Conservation (phyloP, 1,140 invertebrate genomes). For the Ooceraea biroi region DNA sequence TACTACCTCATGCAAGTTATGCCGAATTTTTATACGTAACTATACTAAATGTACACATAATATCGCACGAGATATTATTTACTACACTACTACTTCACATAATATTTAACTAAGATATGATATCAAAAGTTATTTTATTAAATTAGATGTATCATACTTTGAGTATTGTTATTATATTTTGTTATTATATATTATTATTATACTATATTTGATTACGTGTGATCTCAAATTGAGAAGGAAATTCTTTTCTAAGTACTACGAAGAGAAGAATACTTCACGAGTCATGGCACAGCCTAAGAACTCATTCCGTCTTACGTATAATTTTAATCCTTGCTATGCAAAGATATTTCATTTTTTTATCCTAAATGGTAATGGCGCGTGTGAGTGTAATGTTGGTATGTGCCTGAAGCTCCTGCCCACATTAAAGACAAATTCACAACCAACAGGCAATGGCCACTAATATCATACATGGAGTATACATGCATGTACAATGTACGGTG, state of each 20-base stretch:
- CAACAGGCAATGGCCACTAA: conserved; percentile 23
- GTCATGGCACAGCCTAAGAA: conserved; percentile 23
- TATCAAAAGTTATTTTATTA: conserved; percentile 14
- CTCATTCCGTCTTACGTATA: conserved; percentile 9
- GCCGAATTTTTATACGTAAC: neutral
- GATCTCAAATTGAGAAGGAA: conserved; percentile 7
- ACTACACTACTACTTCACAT: neutral
- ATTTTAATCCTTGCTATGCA: conserved; percentile 13
- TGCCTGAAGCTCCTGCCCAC: conserved; percentile 29
- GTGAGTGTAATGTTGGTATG: conserved; percentile 9
- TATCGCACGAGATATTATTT: neutral
- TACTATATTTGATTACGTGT: conserved; percentile 16
- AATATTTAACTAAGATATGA: conserved; percentile 14
- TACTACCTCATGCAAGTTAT: conserved; percentile 15
- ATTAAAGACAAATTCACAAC: conserved; percentile 55
- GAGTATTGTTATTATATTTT: neutral
- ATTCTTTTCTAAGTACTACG: conserved; percentile 2
- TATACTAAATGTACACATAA: conserved; percentile 8
- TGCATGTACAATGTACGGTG: conserved; percentile 52
- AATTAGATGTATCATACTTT: too few species aligned
- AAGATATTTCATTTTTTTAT: conserved; percentile 24
- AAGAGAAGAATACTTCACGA: neutral
- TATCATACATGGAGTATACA: conserved; percentile 51
- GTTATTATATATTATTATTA: neutral
- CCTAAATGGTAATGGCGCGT: conserved; percentile 7